Evolutionary conservation across 1,140 invertebrate genomes (phyloP), one percentile per base, ranked within the genome.

Genomic region (Teleogryllus occipitalis): DNA sequence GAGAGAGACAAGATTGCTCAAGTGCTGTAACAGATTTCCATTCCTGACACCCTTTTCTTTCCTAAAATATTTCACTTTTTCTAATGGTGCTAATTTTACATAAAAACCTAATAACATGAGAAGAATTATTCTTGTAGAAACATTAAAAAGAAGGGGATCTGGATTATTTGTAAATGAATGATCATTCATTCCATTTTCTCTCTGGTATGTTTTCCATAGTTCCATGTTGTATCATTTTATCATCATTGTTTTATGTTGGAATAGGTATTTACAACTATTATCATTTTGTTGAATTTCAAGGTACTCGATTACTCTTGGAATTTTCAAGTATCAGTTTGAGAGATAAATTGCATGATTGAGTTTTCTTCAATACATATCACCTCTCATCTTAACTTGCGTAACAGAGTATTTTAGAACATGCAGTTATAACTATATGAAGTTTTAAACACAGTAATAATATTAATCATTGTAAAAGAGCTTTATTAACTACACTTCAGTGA

Each of bases 31-130:
- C 10, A 65, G 10, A 65, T 65, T 18, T 14, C 10, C 54, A 14
- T 65, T 65, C 54, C 18, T 10, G 10, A 65, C 10, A 14, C 54
- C 54, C 54, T 65, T 7, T 65, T 65, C 54, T 65, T 65, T 65
- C 54, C 54, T 14, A 18, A 65, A 65, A 65, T 65, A 18, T 65
- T 65, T 65, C 54, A 65, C 54, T 65, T 65, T 65, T 65, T 65
- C 54, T 65, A 65, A 65, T 65, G 54, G 54, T 65, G 54, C 54
- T 65, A 65, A 65, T 65, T 65, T 65, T 65, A 65, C 18, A 65
- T 65, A 65, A 65, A 65, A 65, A 65, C 54, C 54, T 65, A 65
- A 65, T 65, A 65, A 10, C 10, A 65, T 65, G 18, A 65, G 54
- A 65, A 18, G 18, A 65, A 65, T 65, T 65, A 65, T 65, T 65